Conservation (phyloP, 2,797 vertebrate species). For the Craterocephalus amniculus region DNA sequence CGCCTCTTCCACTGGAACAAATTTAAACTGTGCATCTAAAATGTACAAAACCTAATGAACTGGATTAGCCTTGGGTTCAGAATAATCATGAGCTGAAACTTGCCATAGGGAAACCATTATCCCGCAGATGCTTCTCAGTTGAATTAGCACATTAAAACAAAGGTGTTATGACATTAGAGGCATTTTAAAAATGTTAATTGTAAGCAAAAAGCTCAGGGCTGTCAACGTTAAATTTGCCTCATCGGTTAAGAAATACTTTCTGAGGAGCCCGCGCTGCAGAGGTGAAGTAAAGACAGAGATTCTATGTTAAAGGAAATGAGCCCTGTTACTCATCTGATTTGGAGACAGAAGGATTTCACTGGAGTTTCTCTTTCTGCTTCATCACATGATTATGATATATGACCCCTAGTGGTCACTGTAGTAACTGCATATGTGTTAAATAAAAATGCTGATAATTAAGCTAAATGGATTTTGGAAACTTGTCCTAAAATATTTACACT, state of each 20-base stretch:
- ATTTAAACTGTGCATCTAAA: conserved; percentile 20
- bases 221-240: conserved; percentile 31
- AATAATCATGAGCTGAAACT: conserved; percentile 47
- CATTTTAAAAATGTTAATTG: conserved; percentile 67
- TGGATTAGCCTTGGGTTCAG: conserved; percentile 36
- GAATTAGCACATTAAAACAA: conserved; percentile 58
- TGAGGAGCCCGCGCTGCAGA: conserved; percentile 21
- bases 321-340: conserved; percentile 5
- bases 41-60: conserved; percentile 38
- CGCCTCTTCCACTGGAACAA: neutral
- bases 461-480: too few species aligned
- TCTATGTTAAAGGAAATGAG: conserved; percentile 32
- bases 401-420: too few species aligned
- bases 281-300: conserved; percentile 23
- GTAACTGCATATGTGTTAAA: too few species aligned
- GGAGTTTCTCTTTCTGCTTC: too few species aligned
- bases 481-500: too few species aligned
- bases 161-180: conserved; percentile 62
- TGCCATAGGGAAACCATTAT: conserved; percentile 47
- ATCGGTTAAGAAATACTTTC: conserved; percentile 29
- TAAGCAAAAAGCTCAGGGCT: conserved; percentile 56
- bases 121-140: conserved; percentile 58
- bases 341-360: neutral
- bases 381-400: too few species aligned
- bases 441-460: too few species aligned